Conservation (phyloP, 2,888 invertebrate species). For the Subacronicta megacephala region DNA sequence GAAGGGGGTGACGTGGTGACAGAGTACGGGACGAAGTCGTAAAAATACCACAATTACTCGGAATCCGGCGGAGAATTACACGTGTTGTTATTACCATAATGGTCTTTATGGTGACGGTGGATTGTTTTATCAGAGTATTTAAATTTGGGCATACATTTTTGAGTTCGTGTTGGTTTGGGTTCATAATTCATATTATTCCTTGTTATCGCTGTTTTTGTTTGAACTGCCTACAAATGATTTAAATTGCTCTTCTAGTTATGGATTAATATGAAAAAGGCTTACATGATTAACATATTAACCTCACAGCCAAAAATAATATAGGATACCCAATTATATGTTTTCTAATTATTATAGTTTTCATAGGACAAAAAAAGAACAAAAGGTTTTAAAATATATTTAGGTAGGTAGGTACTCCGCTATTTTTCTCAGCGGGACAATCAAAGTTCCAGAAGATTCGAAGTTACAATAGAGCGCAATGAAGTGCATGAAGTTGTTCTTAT, state of each 20-base stretch:
- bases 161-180: not conserved
- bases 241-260: too few species aligned
- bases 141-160: not conserved
- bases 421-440: constrained; percentile 25
- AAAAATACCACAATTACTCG: constrained; percentile 57
- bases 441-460: constrained; percentile 28
- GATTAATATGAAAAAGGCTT: too few species aligned
- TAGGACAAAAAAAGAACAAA: too few species aligned
- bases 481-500: constrained; percentile 41
- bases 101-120: constrained; percentile 1
- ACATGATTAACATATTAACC: too few species aligned
- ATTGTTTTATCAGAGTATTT: constrained; percentile 7
- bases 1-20: constrained; percentile 29
- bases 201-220: too few species aligned
- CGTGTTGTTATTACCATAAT: constrained; percentile 51
- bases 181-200: too few species aligned
- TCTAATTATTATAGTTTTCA: too few species aligned
- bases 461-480: constrained; percentile 26
- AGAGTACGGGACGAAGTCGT: constrained; percentile 38
- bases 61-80: constrained; percentile 40
- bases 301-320: too few species aligned
- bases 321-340: too few species aligned
- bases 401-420: not conserved
- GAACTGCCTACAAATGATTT: too few species aligned
- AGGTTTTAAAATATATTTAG: too few species aligned